These are phyloP conservation scores for Aurelia sp. DNA, from an alignment of 30 jellyfish, hydroid and myxozoan species.

Conservation along the genomic window DNA sequence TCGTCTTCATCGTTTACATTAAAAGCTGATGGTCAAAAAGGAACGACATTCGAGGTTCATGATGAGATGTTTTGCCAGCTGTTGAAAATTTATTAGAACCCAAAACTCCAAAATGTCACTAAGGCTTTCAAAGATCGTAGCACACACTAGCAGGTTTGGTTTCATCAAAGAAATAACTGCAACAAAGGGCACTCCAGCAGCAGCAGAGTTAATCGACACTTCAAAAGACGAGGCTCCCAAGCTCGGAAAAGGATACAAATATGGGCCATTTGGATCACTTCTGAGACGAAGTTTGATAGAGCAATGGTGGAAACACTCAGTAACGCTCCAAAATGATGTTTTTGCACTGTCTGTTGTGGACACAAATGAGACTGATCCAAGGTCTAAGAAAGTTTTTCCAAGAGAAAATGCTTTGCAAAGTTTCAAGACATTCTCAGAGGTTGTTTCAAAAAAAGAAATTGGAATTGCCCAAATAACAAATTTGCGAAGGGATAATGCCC, in stretches of 20 bases:
- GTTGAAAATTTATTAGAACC: too few relatives aligned
- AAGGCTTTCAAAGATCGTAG: constrained; percentile 20
- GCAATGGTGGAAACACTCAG: constrained; percentile 59
- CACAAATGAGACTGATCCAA: neutral
- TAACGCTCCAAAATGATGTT: constrained; percentile 41
- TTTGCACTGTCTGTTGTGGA: constrained; percentile 24
- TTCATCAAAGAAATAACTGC: constrained; percentile 3
- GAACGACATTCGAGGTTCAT: too few relatives aligned
- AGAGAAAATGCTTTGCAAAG: neutral
- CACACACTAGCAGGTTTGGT: constrained; percentile 50
- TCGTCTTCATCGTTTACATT: too few relatives aligned
- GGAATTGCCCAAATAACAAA: constrained; percentile 57
- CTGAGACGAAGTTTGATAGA: constrained; percentile 48
- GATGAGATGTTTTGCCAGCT: too few relatives aligned
- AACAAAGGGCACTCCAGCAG: neutral
- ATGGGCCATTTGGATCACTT: constrained; percentile 61
- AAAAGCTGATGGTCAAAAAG: too few relatives aligned
- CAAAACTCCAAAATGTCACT: neutral
- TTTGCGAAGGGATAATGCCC: neutral
- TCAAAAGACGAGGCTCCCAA: too few relatives aligned
- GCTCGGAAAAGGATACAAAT: neutral
- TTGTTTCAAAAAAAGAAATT: constrained; percentile 18
- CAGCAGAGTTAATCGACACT: too few relatives aligned
- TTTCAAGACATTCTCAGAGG: neutral
- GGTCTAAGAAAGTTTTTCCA: too few relatives aligned